A percentile compares a stretch with the other conserved stretches of the same genome.
Conservation (phyloP, 1,140 invertebrate genomes). For the Heliconius hewitsoni region DNA sequence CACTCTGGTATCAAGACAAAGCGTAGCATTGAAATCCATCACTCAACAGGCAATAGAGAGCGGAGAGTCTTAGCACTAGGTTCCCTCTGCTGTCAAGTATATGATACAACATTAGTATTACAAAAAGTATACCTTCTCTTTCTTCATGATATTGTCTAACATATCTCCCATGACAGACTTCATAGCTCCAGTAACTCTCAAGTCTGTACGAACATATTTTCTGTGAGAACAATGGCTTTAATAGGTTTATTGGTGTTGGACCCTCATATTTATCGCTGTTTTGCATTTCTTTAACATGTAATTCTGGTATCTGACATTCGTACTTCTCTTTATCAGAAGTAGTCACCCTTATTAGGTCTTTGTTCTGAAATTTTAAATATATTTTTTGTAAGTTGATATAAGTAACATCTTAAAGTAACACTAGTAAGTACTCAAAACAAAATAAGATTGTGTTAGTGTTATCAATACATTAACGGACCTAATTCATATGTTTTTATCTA, state of each 20-base stretch:
- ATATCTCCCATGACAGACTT: constrained; percentile 95
- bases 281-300: constrained; percentile 82
- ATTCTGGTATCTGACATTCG: constrained; percentile 88
- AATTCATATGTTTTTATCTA: no score
- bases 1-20: no score
- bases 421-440: no score
- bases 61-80: no score
- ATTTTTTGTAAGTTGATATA: neutral
- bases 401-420: no score
- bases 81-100: neutral
- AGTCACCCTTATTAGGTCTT: constrained; percentile 82
- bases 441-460: no score
- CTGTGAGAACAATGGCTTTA: constrained; percentile 88
- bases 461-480: no score
- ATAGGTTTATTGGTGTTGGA: constrained; percentile 87
- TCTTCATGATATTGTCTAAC: constrained; percentile 98
- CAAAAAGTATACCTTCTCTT: constrained; percentile 85
- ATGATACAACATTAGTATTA: neutral
- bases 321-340: constrained; percentile 87
- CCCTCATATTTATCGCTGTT: constrained; percentile 84
- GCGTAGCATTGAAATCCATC: no score
- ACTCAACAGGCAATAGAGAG: no score
- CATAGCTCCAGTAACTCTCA: constrained; percentile 98
- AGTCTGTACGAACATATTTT: constrained; percentile 92
- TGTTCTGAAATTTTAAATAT: constrained; percentile 69